A percentile compares a stretch with the other conserved stretches of the same genome.
Conservation (phyloP, 2,888 invertebrate genomes). For the Polietes domitor region DNA sequence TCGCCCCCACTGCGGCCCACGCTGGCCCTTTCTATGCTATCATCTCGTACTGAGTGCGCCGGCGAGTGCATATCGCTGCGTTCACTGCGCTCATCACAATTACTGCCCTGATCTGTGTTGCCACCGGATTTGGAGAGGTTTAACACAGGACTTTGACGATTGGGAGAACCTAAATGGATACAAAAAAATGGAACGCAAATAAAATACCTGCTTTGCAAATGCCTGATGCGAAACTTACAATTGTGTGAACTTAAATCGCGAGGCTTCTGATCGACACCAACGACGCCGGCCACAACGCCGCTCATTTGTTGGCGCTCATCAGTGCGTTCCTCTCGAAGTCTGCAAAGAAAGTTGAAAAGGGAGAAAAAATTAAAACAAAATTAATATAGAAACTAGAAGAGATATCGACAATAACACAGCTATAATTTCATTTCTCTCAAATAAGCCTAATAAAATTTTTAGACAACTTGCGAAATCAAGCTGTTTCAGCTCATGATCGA, state of each 20-base stretch:
- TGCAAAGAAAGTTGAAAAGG: slow-evolving; percentile 74
- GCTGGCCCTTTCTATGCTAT: slow-evolving; percentile 72
- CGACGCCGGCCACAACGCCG: slow-evolving; percentile 84
- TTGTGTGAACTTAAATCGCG: slow-evolving; percentile 93
- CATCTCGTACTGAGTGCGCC: slow-evolving; percentile 83
- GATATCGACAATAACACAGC: too few relatives aligned
- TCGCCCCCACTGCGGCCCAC: slow-evolving; percentile 73
- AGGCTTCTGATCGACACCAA: slow-evolving; percentile 88
- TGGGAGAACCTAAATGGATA: slow-evolving; percentile 84
- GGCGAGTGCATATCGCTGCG: slow-evolving; percentile 83
- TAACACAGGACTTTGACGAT: slow-evolving; percentile 94
- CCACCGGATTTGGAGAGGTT: slow-evolving; percentile 94
- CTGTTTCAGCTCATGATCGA: too few relatives aligned
- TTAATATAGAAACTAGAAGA: background rate
- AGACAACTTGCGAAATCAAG: too few relatives aligned
- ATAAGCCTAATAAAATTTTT: too few relatives aligned
- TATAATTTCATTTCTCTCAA: too few relatives aligned
- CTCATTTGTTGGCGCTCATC: slow-evolving; percentile 89
- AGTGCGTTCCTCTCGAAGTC: slow-evolving; percentile 93
- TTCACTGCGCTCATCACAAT: slow-evolving; percentile 84
- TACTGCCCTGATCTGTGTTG: slow-evolving; percentile 85
- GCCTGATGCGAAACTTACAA: slow-evolving; percentile 83
- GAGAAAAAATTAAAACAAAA: background rate
- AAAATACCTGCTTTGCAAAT: background rate
- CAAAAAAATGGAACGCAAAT: slow-evolving; percentile 21